A percentile compares a stretch with the other conserved stretches of the same genome.
Conservation (phyloP, 2,113 vertebrate genomes). For the Trichechus manatus region DNA sequence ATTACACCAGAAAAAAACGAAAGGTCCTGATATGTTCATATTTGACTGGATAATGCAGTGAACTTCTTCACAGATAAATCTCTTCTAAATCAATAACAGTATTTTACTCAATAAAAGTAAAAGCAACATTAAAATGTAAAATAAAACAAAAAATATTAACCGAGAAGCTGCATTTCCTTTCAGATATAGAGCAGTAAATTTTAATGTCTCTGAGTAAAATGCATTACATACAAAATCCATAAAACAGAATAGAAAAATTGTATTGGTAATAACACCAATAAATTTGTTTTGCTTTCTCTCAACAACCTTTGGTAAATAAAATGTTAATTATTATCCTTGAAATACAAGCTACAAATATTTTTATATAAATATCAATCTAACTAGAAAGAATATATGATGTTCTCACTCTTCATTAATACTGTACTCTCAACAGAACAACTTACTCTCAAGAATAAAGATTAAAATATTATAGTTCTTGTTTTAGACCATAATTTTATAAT, state of each 20-base stretch:
- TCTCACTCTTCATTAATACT: background rate
- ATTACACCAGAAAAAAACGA: conserved; percentile 53
- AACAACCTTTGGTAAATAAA: conserved; percentile 30
- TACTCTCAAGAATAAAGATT: conserved; percentile 35
- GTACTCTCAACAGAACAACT: background rate
- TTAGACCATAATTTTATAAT: conserved; percentile 19
- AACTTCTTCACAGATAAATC: background rate
- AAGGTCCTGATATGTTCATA: background rate
- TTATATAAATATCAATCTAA: background rate
- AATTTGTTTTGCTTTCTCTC: conserved; percentile 43
- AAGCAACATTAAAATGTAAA: conserved; percentile 47
- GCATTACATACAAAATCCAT: background rate
- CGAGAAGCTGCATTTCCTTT: conserved; percentile 4
- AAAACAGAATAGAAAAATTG: conserved; percentile 29
- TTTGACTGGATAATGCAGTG: conserved; percentile 8
- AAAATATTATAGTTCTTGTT: background rate
- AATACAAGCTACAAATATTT: conserved; percentile 33
- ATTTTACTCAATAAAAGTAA: conserved; percentile 39
- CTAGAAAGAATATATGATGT: background rate
- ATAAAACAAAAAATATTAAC: conserved; percentile 28
- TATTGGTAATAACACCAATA: conserved; percentile 20
- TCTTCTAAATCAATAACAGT: background rate
- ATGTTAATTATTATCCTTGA: conserved; percentile 1
- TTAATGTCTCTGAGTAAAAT: conserved; percentile 34
- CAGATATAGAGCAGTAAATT: background rate